phyloP scores from a whole-genome alignment of 1,140 invertebrate species.

The Heliothis subflexa region DNA sequence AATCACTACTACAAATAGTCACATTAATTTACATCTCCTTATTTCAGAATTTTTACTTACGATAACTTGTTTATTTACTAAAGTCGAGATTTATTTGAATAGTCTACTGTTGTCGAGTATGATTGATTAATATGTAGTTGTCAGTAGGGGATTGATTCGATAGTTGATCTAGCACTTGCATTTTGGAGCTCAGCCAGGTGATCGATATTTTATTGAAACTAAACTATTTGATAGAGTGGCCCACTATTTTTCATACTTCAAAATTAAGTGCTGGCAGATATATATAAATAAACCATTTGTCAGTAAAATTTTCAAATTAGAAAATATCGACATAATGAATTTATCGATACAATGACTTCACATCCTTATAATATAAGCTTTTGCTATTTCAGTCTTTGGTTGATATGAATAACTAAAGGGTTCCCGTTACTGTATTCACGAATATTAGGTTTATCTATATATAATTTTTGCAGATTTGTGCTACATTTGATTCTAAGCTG shows the following conservation, averaged over 20 bases:
- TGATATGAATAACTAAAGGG: too few relatives aligned
- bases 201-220: constrained; percentile 18
- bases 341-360: too few relatives aligned
- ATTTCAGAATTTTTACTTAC: background rate
- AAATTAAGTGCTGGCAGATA: constrained; percentile 16
- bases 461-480: background rate
- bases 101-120: background rate
- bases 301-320: background rate
- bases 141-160: constrained; percentile 8
- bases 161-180: constrained; percentile 1
- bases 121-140: constrained; percentile 4
- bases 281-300: background rate
- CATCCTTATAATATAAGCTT: too few relatives aligned
- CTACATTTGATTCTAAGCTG: background rate
- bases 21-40: too few relatives aligned
- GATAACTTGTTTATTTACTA: background rate
- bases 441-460: too few relatives aligned
- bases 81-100: background rate
- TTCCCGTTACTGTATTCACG: too few relatives aligned
- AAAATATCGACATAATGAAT: too few relatives aligned
- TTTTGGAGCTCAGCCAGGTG: background rate
- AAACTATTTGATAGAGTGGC: constrained; percentile 16
- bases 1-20: too few relatives aligned
- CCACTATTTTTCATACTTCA: background rate
- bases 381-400: too few relatives aligned